Evolutionary conservation across 2,888 invertebrate genomes (phyloP), one percentile per base, ranked within the genome.

Genomic region (Mechanitis messenoides): DNA sequence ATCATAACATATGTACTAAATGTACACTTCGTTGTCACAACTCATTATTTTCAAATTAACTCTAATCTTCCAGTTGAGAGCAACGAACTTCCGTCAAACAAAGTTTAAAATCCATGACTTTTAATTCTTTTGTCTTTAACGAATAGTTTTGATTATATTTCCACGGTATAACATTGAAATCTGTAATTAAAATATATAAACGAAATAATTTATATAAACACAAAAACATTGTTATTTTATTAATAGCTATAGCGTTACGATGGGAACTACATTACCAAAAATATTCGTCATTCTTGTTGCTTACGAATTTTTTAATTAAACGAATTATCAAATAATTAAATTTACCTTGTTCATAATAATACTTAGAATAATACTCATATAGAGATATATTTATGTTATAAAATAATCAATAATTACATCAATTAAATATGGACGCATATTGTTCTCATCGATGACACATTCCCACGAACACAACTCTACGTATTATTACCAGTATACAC

Each of bases 11-110:
- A 42, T 42, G 63, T 63, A 61, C 45, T 20, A 55, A 59, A 46
- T 56, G 56, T 47, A 56, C 46, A 56, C 46, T 55, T 53, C 54
- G 42, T 58, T 76, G 75, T 79, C 81, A 80, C 80, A 75, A 71
- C 74, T 82, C 81, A 85, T 87, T 87, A 87, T 84, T 83, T 83
- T 78, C 75, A 84, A 87, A 87, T 87, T 86, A 86, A 78, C 79
- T 81, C 70, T 79, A 84, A 87, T 85, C 80, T 80, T 71, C 78
- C 78, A 82, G 79, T 82, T 81, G 80, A 65, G 63, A 72, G 64
- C 87, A 85, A 85, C 79, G 81, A 85, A 85, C 87, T 85, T 84
- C 81, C 83, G 80, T 69, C 70, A 71, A 33, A 33, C 33, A 42
- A 57, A 46, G 12, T 33, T 64, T 66, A 64, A 64, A 66, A 66